A percentile compares a stretch with the other conserved stretches of the same genome.
phyloP scores from a whole-genome alignment of 2,797 vertebrate species.

The Anguilla megastoma region DNA sequence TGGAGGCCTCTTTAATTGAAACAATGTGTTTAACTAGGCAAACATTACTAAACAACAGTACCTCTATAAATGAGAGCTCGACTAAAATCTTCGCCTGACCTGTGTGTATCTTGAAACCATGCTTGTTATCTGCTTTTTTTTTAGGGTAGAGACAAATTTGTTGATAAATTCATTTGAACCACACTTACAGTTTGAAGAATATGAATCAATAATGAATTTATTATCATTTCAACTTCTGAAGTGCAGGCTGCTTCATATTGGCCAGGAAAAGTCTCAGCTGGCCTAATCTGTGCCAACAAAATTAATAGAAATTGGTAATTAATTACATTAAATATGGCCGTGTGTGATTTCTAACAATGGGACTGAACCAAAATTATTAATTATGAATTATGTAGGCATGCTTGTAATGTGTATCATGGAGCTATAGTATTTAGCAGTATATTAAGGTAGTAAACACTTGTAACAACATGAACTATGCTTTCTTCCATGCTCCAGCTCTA shows the following conservation, averaged over 20 bases:
- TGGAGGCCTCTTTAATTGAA: conserved; percentile 32
- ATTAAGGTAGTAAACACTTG: not conserved
- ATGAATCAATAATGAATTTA: not conserved
- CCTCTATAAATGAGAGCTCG: not conserved
- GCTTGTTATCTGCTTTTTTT: not conserved
- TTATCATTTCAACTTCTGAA: not conserved
- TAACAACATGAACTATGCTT: not conserved
- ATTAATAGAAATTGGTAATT: not conserved
- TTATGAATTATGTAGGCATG: not conserved
- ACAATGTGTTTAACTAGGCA: conserved; percentile 17
- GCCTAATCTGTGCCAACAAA: not conserved
- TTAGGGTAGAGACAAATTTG: not conserved
- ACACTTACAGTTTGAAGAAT: not conserved
- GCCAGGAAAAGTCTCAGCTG: not conserved
- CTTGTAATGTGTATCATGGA: not conserved
- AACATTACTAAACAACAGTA: conserved; percentile 8
- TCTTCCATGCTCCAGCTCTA: conserved; percentile 31
- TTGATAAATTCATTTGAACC: not conserved
- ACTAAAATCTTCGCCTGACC: not conserved
- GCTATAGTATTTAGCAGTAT: conserved; percentile 17
- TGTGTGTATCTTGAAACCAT: not conserved
- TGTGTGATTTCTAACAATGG: not conserved
- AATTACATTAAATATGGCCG: not conserved
- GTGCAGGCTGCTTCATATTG: not conserved
- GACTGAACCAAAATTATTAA: not conserved